Percentiles rank a stretch among this genome's conserved stretches.
Conservation (phyloP, 2,113 vertebrate species). For the Isurus oxyrinchus region DNA sequence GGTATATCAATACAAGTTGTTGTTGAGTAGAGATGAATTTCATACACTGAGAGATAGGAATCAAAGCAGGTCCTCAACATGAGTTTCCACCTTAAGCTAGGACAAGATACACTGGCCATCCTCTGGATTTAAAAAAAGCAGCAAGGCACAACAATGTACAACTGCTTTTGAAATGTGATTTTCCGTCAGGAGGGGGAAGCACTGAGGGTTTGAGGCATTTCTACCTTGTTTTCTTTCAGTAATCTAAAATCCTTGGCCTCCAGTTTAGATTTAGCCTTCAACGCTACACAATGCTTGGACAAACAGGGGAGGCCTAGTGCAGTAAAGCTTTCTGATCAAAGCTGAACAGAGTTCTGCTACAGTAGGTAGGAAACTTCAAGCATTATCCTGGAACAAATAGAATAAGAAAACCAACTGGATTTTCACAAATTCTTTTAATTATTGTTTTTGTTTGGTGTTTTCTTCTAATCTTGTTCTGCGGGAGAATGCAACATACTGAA, state of each 20-base stretch:
- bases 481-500: not conserved
- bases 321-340: not conserved
- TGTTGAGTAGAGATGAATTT: not conserved
- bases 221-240: not conserved
- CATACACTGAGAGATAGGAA: not conserved
- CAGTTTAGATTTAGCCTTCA: not conserved
- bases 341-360: not conserved
- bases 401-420: not conserved
- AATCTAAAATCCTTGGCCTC: not conserved
- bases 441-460: not conserved
- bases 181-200: not conserved
- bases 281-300: not conserved
- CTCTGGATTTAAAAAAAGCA: not conserved
- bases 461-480: not conserved
- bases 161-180: not conserved
- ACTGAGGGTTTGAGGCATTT: not conserved
- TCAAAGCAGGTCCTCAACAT: not conserved
- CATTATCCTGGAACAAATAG: not conserved
- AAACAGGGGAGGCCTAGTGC: not conserved
- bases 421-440: not conserved
- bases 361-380: not conserved
- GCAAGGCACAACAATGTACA: not conserved
- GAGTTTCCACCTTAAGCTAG: not conserved
- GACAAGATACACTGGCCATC: not conserved
- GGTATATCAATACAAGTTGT: not conserved